Conservation (phyloP, 2,888 invertebrate genomes). For the Flexamia atlantica region DNA sequence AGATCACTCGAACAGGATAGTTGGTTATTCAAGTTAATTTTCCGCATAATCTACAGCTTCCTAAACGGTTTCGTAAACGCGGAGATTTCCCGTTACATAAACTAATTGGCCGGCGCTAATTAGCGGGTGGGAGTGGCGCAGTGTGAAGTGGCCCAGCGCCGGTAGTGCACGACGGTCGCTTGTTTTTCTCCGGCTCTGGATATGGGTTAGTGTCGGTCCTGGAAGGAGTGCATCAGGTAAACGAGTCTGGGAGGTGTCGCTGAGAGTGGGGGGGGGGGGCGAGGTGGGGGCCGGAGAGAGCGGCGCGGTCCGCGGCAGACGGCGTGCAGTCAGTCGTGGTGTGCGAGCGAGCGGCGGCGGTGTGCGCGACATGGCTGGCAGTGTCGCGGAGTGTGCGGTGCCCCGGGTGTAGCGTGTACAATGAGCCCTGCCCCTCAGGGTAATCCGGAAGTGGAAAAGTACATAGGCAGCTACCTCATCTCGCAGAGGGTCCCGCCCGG, state of each 20-base stretch:
- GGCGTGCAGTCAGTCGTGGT: constrained; percentile 33
- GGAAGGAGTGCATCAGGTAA: constrained; percentile 63
- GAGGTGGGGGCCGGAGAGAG: constrained; percentile 52
- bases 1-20: no score
- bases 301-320: constrained; percentile 29
- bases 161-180: constrained; percentile 54
- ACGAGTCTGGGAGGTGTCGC: constrained; percentile 53
- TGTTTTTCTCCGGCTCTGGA: constrained; percentile 56
- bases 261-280: constrained; percentile 61
- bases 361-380: constrained; percentile 55
- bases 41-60: constrained; percentile 6
- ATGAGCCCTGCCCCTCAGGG: constrained; percentile 86
- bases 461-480: constrained; percentile 81
- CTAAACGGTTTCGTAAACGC: constrained; percentile 45
- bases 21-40: neutral
- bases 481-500: constrained; percentile 71
- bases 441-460: constrained; percentile 78
- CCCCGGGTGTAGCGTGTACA: constrained; percentile 68
- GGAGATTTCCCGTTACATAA: constrained; percentile 49
- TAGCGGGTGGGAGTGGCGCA: constrained; percentile 17
- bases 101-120: constrained; percentile 39
- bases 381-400: constrained; percentile 58
- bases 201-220: constrained; percentile 60
- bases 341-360: constrained; percentile 19
- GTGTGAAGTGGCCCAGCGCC: constrained; percentile 61